These are phyloP conservation scores for Thaumatotibia leucotreta DNA, from an alignment of 1,140 invertebrate genomes.

Conservation along the genomic window DNA sequence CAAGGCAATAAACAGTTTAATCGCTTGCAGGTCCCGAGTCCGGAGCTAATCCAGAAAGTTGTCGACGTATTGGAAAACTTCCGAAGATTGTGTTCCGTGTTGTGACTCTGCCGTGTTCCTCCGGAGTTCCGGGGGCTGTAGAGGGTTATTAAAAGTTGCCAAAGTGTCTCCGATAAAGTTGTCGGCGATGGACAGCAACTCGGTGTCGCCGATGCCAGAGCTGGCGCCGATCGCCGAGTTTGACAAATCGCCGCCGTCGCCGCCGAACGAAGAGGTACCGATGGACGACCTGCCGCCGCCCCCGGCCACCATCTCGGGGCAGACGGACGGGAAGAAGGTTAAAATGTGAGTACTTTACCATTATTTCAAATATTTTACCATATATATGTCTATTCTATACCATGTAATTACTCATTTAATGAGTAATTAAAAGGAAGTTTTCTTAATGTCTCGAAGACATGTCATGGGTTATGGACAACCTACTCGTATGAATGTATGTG, in stretches of 20 bases:
- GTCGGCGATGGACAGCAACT: constrained; percentile 79
- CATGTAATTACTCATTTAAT: too few relatives aligned
- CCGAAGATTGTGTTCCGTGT: constrained; percentile 15
- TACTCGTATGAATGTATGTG: too few relatives aligned
- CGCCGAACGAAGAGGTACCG: constrained; percentile 77
- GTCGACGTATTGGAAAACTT: constrained; percentile 10
- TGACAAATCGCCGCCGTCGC: constrained; percentile 80
- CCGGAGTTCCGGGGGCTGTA: constrained; percentile 46
- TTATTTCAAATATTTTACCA: too few relatives aligned
- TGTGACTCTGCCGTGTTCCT: constrained; percentile 25
- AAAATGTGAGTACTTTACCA: constrained; percentile 56
- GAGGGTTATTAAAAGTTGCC: constrained; percentile 46
- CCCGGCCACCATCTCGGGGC: constrained; percentile 73
- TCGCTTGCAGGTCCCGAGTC: constrained; percentile 40
- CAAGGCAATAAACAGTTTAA: constrained; percentile 35
- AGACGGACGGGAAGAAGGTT: constrained; percentile 75
- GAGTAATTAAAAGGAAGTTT: too few relatives aligned
- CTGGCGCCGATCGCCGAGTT: constrained; percentile 80
- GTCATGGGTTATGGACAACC: too few relatives aligned
- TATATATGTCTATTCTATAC: too few relatives aligned
- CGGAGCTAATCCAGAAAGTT: constrained; percentile 28
- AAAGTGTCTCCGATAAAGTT: constrained; percentile 77
- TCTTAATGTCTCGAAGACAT: too few relatives aligned
- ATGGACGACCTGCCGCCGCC: constrained; percentile 79
- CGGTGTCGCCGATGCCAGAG: constrained; percentile 80